Evolutionary conservation across 1,140 invertebrate genomes (phyloP), one percentile per base, ranked within the genome.

Genomic region (Sitodiplosis mosellana): DNA sequence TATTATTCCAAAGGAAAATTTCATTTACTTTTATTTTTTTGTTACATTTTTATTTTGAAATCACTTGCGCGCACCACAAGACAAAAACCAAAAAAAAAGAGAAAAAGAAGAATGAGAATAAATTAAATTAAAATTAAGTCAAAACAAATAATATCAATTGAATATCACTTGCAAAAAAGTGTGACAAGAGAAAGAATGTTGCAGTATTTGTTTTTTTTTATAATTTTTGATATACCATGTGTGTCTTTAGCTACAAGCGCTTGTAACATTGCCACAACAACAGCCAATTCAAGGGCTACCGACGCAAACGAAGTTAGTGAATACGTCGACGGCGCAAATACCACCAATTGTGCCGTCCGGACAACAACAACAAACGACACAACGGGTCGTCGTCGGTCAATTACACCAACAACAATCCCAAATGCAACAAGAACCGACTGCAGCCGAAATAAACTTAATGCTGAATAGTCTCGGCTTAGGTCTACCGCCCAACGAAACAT

Each of bases 401-500:
- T 14, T 11, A 45, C 53, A 51, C 7, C 55, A 57, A 4, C 54
- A 54, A 10, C 54, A 54, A 5, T 7, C 20, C 21, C 53, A 54
- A 27, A 51, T 54, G 27, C 49, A 51, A 34, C 60, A 60, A 15
- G 59, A 64, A 57, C 61, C 62, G 52, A 59, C 61, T 14, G 60
- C 62, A 33, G 61, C 62, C 46, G 62, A 64, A 52, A 64, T 64
- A 33, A 58, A 55, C 48, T 53, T 64, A 34, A 63, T 64, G 60
- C 54, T 64, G 41, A 22, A 22, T 11, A 62, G 56, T 51, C 56
- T 64, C 5, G 37, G 47, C 18, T 44, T 48, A 33, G 47, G 47
- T 34, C 55, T 69, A 45, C 63, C 65, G 34, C 71, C 71, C 54
- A 69, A 67, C 46, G 63, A 67, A 53, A 71, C 63, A 52, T 68